Percentiles rank a stretch among this genome's conserved stretches.
phyloP scores from a whole-genome alignment of 2,888 invertebrate genomes.

The Cataglyphis rosenhaueri region DNA sequence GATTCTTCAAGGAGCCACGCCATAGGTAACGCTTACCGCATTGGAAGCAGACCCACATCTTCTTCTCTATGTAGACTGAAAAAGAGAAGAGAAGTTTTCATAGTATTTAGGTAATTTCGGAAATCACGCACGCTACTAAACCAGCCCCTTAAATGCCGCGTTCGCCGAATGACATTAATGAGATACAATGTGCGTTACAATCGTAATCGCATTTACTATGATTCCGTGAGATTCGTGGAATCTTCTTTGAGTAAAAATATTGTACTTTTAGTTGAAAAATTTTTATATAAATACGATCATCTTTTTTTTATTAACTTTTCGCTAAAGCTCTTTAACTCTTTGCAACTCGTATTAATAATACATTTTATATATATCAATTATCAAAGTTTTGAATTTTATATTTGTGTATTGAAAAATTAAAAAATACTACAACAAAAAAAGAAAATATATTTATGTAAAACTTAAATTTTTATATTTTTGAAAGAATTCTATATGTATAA shows the following conservation, averaged over 20 bases:
- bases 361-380: neutral
- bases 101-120: neutral
- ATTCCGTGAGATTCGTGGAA: neutral
- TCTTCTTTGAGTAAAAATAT: neutral
- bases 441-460: conserved; percentile 7
- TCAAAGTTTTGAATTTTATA: conserved; percentile 5
- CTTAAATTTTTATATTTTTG: neutral
- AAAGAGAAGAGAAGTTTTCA: conserved; percentile 65
- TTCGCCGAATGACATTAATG: conserved; percentile 6
- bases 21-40: conserved; percentile 82
- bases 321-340: neutral
- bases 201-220: conserved; percentile 2
- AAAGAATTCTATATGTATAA: neutral
- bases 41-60: conserved; percentile 76
- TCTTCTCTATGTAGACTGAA: conserved; percentile 69
- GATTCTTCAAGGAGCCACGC: conserved; percentile 80
- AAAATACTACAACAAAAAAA: neutral
- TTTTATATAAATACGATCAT: neutral
- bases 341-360: conserved; percentile 1
- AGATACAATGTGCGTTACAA: neutral
- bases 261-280: conserved; percentile 17
- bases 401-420: neutral
- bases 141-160: neutral
- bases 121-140: conserved; percentile 15
- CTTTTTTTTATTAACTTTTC: neutral